Evolutionary conservation across 2,888 invertebrate genomes (phyloP).

Genomic region (Caenorhabditis sp.): DNA sequence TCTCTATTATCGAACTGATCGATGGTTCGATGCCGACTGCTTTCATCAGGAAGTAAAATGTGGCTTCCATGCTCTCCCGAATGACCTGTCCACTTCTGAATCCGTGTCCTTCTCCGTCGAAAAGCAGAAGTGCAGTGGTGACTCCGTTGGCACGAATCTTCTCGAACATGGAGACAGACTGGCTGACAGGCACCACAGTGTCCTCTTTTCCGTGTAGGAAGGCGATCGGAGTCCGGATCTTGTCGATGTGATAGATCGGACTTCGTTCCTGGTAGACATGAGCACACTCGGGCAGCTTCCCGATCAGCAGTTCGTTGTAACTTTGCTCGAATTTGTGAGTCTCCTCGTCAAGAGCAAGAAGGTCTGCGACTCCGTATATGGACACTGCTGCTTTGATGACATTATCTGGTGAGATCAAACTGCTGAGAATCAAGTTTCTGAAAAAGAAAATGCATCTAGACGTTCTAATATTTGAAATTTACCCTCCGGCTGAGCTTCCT

Average conservation of each 20-base stretch:
- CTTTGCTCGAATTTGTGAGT: constrained; percentile 85
- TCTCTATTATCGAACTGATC: constrained; percentile 36
- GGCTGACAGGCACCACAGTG: constrained; percentile 84
- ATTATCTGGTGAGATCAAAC: constrained; percentile 72
- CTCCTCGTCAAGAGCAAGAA: constrained; percentile 80
- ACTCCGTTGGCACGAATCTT: constrained; percentile 83
- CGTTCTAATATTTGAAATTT: not conserved
- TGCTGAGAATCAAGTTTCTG: constrained; percentile 74
- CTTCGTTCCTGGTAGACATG: constrained; percentile 79
- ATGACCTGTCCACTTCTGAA: constrained; percentile 84
- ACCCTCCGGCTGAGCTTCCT: constrained; percentile 83
- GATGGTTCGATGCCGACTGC: constrained; percentile 74
- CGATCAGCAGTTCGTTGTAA: constrained; percentile 83
- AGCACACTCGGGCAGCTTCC: constrained; percentile 73
- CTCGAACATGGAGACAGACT: constrained; percentile 84
- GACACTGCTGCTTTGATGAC: constrained; percentile 84
- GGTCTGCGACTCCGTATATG: constrained; percentile 84
- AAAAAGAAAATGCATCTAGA: not conserved
- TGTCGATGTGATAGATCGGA: constrained; percentile 83
- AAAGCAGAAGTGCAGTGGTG: constrained; percentile 83
- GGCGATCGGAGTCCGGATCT: constrained; percentile 83
- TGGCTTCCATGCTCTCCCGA: constrained; percentile 83
- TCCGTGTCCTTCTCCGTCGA: constrained; percentile 85
- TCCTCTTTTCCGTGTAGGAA: constrained; percentile 84
- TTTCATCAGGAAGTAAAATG: constrained; percentile 84